Evolutionary conservation across 92 coral and sea anemone genomes (phyloP), one percentile per base, ranked within the genome.

Genomic region (Hydrozoanthus gracilis): DNA sequence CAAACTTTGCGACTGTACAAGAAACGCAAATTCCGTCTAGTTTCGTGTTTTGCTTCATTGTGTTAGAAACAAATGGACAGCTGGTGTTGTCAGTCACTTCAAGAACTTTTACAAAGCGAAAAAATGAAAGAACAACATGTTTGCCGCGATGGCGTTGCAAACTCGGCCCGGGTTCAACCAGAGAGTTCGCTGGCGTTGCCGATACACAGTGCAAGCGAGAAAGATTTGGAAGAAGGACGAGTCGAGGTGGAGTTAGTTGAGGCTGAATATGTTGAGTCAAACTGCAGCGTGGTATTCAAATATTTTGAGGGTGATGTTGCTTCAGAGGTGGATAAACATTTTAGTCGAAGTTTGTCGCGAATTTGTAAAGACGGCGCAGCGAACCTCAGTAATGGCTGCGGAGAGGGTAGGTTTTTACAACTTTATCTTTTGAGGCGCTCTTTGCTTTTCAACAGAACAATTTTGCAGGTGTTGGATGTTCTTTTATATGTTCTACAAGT

Each of bases 291-390:
- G 5, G 74, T 80, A 27, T 80, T 80, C 27, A 80, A 74, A 47
- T 80, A 80, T 10, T 80, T 64, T 66, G 74, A 80, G 66, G 74
- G 69, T 17, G 74, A 65, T 48, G 46, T 62, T 4, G 10, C 16
- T 8, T 64, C 85, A 12, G 61, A 80, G 52, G 85, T 80, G 10
- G 85, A 80, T 15, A 80, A 51, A 20, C 85, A 80, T 80, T 80
- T 80, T 20, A 49, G 49, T 80, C 75, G 85, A 49, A 20, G 61
- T 5, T 49, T 80, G 74, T 65, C 85, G 8, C 47, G 14, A 45
- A 3, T 80, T n/a, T 60, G 55, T 71, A 78, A 61, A 8, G 11
- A 47, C 44, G 39, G 39, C 39, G 7, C 70, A 44, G 70, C 20
- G 83, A 78, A 60, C 17, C 15, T 44, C 44, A 65, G 13, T 13